Evolutionary conservation across 2,888 invertebrate genomes (phyloP), one percentile per base, ranked within the genome.

Genomic region (Drosophila tripunctata): DNA sequence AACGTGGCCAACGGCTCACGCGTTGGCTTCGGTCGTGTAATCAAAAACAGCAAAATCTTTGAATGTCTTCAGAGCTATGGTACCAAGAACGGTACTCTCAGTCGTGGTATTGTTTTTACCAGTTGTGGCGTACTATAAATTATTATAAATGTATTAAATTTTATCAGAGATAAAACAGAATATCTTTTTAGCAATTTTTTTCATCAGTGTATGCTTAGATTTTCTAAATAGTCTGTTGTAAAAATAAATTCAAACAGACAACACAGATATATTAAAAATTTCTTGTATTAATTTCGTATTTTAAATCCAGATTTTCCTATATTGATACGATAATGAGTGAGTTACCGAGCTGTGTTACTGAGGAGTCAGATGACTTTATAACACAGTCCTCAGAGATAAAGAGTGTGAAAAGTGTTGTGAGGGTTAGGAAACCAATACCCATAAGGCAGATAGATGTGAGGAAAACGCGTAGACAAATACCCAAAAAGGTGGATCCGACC

Each of bases 11-110:
- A 90, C 45, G 89, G 88, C 0, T 57, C 74, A 0, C 75, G 89
- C 1, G 72, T 87, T 3, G 90, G 88, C 0, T 89, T 90, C 21
- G 90, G 90, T 0, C 77, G 80, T 12, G 72, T 90, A 0, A 43
- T 89, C 17, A 82, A 78, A 17, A 89, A 89, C 3, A 38, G 66
- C 30, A 85, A 80, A 27, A 75, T 87, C 8, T 61, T 89, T 6
- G 76, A 85, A 1, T 78, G 67, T 5, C 60, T 90, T 3, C 78
- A 89, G 58, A 79, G 66, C 17, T 88, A 78, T 41, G 90, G 89
- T 14, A 89, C 81, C 19, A 89, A 89, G 33, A 87, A 90, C 52
- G 90, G 90, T 1, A 88, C 85, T 12, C 71, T 88, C 2, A 83
- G 80, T 35, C 81, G 82, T 0, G 61, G 63, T 7, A 74, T 90